A percentile compares a stretch with the other conserved stretches of the same genome.
Evolutionary conservation across 1,140 invertebrate genomes (phyloP).

Genomic region (Lepidurus packardi): DNA sequence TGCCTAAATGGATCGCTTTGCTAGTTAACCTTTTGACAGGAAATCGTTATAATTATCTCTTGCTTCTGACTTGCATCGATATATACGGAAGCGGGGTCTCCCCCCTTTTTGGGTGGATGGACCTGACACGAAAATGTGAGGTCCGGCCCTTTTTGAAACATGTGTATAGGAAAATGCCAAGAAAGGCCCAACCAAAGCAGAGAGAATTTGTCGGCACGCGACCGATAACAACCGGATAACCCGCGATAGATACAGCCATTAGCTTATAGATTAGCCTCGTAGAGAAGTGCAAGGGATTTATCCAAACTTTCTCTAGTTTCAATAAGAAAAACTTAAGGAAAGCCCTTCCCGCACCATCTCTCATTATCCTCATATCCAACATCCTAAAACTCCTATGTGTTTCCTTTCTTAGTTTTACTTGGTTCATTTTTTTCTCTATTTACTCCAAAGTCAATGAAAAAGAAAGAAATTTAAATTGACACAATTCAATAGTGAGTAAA

Average conservation of each 20-base stretch:
- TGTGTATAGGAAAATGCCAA: not conserved
- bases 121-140: not conserved
- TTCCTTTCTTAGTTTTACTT: too few relatives aligned
- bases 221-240: constrained; percentile 21
- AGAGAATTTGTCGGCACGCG: constrained; percentile 13
- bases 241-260: not conserved
- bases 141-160: not conserved
- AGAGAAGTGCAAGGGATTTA: not conserved
- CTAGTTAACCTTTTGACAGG: constrained; percentile 15
- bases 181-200: not conserved
- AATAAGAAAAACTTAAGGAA: too few relatives aligned
- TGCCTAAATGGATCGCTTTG: not conserved
- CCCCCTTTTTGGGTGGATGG: not conserved
- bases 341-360: too few relatives aligned
- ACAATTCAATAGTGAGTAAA: too few relatives aligned
- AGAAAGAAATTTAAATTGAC: too few relatives aligned
- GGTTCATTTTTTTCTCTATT: too few relatives aligned
- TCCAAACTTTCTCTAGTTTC: too few relatives aligned
- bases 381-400: too few relatives aligned
- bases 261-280: not conserved
- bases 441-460: too few relatives aligned
- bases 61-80: not conserved
- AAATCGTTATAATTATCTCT: constrained; percentile 20
- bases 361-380: too few relatives aligned
- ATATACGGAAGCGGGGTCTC: not conserved